These are phyloP conservation scores for Apis mellifera DNA, from an alignment of 1,140 invertebrate genomes.

Conservation along the genomic window Amel_HAv3.1 CM009935.2:12194001-12194500, in stretches of 20 bases:
- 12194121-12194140: slow-evolving; percentile 25
- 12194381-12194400: slow-evolving; percentile 75
- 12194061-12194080: slow-evolving; percentile 15
- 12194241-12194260: slow-evolving; percentile 74
- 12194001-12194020: not conserved
- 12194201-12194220: slow-evolving; percentile 46
- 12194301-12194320: slow-evolving; percentile 76
- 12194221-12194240: slow-evolving; percentile 71
- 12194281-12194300: slow-evolving; percentile 79
- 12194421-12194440: slow-evolving; percentile 20
- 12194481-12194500: slow-evolving; percentile 72
- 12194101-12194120: slow-evolving; percentile 19
- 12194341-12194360: slow-evolving; percentile 60
- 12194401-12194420: slow-evolving; percentile 29
- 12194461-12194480: slow-evolving; percentile 74
- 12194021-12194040: not conserved
- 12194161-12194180: not conserved
- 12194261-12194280: slow-evolving; percentile 67
- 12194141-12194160: not conserved
- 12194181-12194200: slow-evolving; percentile 11
- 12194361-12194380: slow-evolving; percentile 74
- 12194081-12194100: slow-evolving; percentile 46
- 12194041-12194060: slow-evolving; percentile 1
- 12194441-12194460: slow-evolving; percentile 60
- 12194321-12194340: not conserved